A percentile compares a stretch with the other conserved stretches of the same genome.
Evolutionary conservation across 2,797 vertebrate species (phyloP).

Genomic region (Microctenopoma stevenorrisi): DNA sequence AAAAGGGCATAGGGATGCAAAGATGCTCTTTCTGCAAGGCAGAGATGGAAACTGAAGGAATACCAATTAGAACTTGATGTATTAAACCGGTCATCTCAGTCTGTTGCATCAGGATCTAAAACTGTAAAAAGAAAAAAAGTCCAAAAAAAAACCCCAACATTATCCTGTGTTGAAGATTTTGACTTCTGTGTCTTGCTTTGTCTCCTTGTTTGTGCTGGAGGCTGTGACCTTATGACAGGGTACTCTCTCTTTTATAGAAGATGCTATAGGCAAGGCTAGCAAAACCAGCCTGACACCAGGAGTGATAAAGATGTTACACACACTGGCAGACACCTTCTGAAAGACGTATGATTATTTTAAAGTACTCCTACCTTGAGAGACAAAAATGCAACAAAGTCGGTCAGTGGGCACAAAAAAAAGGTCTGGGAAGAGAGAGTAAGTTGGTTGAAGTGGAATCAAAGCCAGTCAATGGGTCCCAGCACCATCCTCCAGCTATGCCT

Average conservation of each 20-base stretch:
- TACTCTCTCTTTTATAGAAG: conserved; percentile 62
- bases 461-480: conserved; percentile 53
- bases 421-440: conserved; percentile 44
- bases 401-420: conserved; percentile 21
- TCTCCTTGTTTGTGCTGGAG: conserved; percentile 59
- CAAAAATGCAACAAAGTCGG: conserved; percentile 57
- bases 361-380: conserved; percentile 48
- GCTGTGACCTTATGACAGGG: conserved; percentile 68
- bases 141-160: conserved; percentile 5
- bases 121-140: conserved; percentile 15
- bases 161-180: conserved; percentile 23
- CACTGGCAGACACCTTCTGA: conserved; percentile 54
- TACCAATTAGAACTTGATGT: conserved; percentile 13
- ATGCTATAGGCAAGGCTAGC: conserved; percentile 56
- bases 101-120: conserved; percentile 9
- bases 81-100: conserved; percentile 19
- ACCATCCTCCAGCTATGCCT: conserved; percentile 73
- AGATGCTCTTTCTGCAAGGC: conserved; percentile 20
- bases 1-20: conserved; percentile 17
- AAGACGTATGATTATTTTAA: conserved; percentile 57
- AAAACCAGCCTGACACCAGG: conserved; percentile 35
- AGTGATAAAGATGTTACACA: conserved; percentile 62
- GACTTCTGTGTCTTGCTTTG: conserved; percentile 45
- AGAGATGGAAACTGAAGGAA: conserved; percentile 29
- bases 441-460: conserved; percentile 73